phyloP scores from a whole-genome alignment of 2,113 vertebrate species.

The Stigmatopora argus region DNA sequence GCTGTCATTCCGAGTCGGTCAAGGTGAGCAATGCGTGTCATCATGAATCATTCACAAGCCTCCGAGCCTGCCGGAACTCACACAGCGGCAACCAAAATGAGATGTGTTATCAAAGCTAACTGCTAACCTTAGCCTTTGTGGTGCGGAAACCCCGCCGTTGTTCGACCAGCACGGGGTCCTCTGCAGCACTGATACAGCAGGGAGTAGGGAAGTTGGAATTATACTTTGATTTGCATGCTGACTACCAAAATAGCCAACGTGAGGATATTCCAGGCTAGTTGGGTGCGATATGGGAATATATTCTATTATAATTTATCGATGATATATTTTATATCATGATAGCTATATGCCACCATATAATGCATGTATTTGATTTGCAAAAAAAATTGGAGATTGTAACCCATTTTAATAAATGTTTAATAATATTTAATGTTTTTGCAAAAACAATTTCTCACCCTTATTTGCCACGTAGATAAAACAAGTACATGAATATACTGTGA shows the following conservation, averaged over 20 bases:
- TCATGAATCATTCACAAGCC: neutral
- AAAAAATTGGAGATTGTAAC: too few relatives aligned
- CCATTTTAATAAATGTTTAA: too few relatives aligned
- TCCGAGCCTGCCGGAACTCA: constrained; percentile 5
- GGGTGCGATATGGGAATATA: too few relatives aligned
- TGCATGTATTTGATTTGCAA: too few relatives aligned
- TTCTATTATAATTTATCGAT: too few relatives aligned
- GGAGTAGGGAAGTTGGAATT: constrained; percentile 14
- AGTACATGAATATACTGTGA: too few relatives aligned
- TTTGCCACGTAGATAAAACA: too few relatives aligned
- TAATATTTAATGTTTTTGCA: too few relatives aligned
- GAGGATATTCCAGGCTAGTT: neutral
- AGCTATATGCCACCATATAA: too few relatives aligned
- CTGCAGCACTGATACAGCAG: neutral
- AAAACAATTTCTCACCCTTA: too few relatives aligned
- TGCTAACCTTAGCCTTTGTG: constrained; percentile 43
- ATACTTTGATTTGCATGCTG: constrained; percentile 21
- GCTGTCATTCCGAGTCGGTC: neutral
- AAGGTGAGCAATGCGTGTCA: neutral
- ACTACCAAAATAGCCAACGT: neutral
- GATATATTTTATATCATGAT: too few relatives aligned
- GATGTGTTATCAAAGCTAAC: constrained; percentile 48
- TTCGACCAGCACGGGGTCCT: constrained; percentile 31
- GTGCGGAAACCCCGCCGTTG: constrained; percentile 23
- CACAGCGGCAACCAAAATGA: constrained; percentile 37